Evolutionary conservation across 2,797 vertebrate species (phyloP), one percentile per base, ranked within the genome.

Genomic region (Phrynocephalus guinanensis): DNA sequence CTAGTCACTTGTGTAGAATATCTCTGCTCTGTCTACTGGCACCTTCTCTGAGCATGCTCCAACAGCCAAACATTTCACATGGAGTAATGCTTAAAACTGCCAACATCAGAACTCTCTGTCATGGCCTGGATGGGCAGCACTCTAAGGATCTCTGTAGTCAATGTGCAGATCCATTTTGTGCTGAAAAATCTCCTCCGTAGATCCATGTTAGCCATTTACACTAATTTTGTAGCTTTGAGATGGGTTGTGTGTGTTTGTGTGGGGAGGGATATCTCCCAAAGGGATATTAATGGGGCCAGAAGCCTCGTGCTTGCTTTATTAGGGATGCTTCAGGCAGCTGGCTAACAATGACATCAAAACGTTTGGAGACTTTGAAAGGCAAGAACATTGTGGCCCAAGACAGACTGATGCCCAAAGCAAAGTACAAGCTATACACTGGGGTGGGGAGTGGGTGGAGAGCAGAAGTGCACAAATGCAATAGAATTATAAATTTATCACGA

Each of bases 91-190:
- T 71, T 18, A 86, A 72, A 33, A 38, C 56, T 79, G 11, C 56
- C 71, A 38, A 30, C 68, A 18, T 15, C 77, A 71, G 79, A 26
- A 71, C 48, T 9, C 30, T 50, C 52, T 28, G 7, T 11, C 20
- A 76, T 63, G 72, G 71, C 44, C 24, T 50, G 73, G 33, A 33
- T 63, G 72, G 83, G 72, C 76, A 63, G 83, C 83, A 63, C 52
- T 63, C 52, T 63, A 13, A 71, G 26, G 33, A 71, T 33, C 33
- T 73, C 26, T 71, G 10, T 5, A 71, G 67, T 63, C 28, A 71
- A 44, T 44, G 71, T 30, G 10, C 68, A 60, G 56, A 71, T 22
- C 50, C 30, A 56, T 71, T 44, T 20, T 56, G 38, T 86, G 77
- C 38, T 72, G 30, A 80, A 79, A 79, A 38, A 72, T 60, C 67